Conservation (phyloP, 2,797 vertebrate genomes). For the Enteromius anoplus region DNA sequence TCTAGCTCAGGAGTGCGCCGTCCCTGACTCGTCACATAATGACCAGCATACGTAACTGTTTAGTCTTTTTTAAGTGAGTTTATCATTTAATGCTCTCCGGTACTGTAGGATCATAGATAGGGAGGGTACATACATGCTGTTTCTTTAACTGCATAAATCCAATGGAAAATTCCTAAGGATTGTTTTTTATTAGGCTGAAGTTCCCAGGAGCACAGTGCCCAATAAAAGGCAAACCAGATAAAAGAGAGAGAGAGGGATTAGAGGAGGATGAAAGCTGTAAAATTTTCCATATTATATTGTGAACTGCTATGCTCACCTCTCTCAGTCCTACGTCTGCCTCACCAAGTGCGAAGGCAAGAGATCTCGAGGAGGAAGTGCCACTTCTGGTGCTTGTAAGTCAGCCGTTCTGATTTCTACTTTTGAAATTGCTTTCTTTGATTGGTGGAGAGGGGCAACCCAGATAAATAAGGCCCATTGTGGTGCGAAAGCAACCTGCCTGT, state of each 20-base stretch:
- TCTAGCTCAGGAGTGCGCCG: background rate
- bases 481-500: constrained; percentile 67
- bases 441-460: constrained; percentile 52
- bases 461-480: constrained; percentile 69
- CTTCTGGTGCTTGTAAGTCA: constrained; percentile 20
- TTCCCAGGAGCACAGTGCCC: constrained; percentile 82
- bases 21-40: constrained; percentile 22
- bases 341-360: constrained; percentile 66
- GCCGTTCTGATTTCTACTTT: constrained; percentile 58
- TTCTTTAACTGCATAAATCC: constrained; percentile 76
- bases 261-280: constrained; percentile 82
- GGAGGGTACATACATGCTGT: constrained; percentile 66
- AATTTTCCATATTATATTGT: constrained; percentile 85
- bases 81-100: constrained; percentile 13
- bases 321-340: constrained; percentile 76
- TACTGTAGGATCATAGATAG: constrained; percentile 30
- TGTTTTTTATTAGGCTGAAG: constrained; percentile 84
- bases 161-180: constrained; percentile 81
- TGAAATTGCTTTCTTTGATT: constrained; percentile 56
- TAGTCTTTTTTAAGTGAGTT: background rate
- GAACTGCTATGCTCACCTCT: constrained; percentile 77
- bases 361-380: constrained; percentile 65
- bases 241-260: constrained; percentile 80
- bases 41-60: constrained; percentile 7
- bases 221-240: constrained; percentile 85